Percentiles rank a stretch among this genome's conserved stretches.
These are phyloP conservation scores for Drosophila prosaltans DNA, from an alignment of 1,140 invertebrate genomes.

Conservation along the genomic window DNA sequence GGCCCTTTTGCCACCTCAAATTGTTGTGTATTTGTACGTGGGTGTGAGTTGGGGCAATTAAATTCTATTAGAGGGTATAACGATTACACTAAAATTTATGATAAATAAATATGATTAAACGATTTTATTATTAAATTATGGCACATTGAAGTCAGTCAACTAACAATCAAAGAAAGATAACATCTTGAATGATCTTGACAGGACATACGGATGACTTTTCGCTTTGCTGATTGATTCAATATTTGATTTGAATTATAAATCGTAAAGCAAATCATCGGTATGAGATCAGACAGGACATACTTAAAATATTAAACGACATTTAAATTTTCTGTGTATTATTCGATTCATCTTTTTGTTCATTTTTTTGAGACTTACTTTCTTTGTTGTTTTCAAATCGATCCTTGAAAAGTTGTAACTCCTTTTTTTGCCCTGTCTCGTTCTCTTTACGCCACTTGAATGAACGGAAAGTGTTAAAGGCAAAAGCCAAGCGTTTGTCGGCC, in stretches of 20 bases:
- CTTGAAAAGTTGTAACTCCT: conserved; percentile 44
- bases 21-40: conserved; percentile 13
- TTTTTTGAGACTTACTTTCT: no score
- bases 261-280: no score
- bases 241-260: no score
- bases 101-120: conserved; percentile 46
- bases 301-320: no score
- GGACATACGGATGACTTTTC: background rate
- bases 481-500: conserved; percentile 27
- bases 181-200: background rate
- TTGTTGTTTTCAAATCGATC: background rate
- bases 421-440: conserved; percentile 30
- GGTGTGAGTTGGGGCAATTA: conserved; percentile 44
- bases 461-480: conserved; percentile 56
- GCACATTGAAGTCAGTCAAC: background rate
- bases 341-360: no score
- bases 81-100: conserved; percentile 30
- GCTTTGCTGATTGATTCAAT: background rate
- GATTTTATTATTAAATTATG: conserved; percentile 59
- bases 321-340: no score
- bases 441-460: conserved; percentile 34
- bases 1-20: conserved; percentile 13
- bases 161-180: background rate
- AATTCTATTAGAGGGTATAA: conserved; percentile 31
- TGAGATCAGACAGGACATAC: no score